Percentiles rank a stretch among this genome's conserved stretches.
phyloP scores from a whole-genome alignment of 2,113 vertebrate species.

The Todiramphus saurophagus region DNA sequence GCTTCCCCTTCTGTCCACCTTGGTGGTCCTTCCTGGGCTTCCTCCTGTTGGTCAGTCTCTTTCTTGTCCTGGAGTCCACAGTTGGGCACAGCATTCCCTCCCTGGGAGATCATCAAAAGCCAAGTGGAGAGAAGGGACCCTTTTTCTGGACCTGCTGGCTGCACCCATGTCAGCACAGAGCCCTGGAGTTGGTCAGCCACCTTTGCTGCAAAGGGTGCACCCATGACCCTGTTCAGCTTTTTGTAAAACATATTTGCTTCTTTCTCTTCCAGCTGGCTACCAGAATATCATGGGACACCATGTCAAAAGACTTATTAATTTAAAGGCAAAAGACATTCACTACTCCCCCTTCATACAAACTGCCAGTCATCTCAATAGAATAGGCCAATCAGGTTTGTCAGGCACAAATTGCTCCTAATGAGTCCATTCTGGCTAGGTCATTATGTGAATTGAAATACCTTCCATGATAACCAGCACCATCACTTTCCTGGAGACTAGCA shows the following conservation, averaged over 20 bases:
- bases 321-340: not conserved
- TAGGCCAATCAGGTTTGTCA: not conserved
- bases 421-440: not conserved
- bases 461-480: not conserved
- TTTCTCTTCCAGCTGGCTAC: not conserved
- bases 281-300: not conserved
- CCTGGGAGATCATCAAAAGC: not conserved
- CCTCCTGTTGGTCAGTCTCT: not conserved
- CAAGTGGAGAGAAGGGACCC: not conserved
- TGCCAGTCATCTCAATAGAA: not conserved
- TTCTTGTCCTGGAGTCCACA: not conserved
- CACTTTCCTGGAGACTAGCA: not conserved
- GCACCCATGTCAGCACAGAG: not conserved
- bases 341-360: not conserved
- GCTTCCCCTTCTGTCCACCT: not conserved
- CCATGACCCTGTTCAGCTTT: not conserved
- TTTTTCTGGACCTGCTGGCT: not conserved
- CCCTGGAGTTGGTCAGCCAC: too few species aligned
- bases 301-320: not conserved
- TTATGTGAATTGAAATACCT: not conserved
- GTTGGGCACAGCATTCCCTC: not conserved
- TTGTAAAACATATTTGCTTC: not conserved
- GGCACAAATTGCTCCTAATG: not conserved
- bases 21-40: not conserved
- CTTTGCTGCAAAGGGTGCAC: not conserved